Base-by-base conservation (phyloP, 2,113 vertebrate genomes). In the Pithys albifrons region DNA sequence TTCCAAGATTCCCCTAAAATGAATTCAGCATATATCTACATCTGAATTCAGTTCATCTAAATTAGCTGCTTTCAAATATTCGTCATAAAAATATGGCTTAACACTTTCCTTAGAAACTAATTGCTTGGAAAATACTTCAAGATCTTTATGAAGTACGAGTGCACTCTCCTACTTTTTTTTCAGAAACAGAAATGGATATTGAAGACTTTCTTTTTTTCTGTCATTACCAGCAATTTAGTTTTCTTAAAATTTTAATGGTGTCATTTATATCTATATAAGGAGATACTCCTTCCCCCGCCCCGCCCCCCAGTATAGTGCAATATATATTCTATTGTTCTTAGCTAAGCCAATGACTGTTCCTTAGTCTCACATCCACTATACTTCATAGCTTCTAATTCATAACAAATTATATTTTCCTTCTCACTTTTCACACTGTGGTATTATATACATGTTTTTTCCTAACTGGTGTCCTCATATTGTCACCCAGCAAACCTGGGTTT, bases 71-170 rank as follows among this genome's bases (percentile, higher is more conserved):
- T 93, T 83, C 61, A 77, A 86, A 94, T 78, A 85, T 76, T 86
- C 52, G 20, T 39, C 64, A 67, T 71, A 86, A 93, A 89, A 91
- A 86, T 58, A 83, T 61, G 77, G 31, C 73, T 83, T 92, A 94
- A 94, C 74, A 37, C 48, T 80, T 86, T 92, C 72, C 67, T 91
- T 84, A 55, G 59, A 88, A 96, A 93, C 27, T 86, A 91, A 94
- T 82, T 90, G 64, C 85, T 95, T 96, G 81, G 85, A 96, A 96
- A 94, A 93, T 85, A 86, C 82, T 90, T 94, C 64, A 91, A 57
- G 33, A 64, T 92, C 74, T 43, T 88, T 80, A 92, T 14, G 48
- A 85, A 91, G 86, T 57, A 74, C 0, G 3, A 93, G 27, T 29
- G 51, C 15, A 64, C 23, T 74, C 48, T 86, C 59, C 23, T 88